Conservation (phyloP, 2,888 invertebrate species). For the Sipha maydis region DNA sequence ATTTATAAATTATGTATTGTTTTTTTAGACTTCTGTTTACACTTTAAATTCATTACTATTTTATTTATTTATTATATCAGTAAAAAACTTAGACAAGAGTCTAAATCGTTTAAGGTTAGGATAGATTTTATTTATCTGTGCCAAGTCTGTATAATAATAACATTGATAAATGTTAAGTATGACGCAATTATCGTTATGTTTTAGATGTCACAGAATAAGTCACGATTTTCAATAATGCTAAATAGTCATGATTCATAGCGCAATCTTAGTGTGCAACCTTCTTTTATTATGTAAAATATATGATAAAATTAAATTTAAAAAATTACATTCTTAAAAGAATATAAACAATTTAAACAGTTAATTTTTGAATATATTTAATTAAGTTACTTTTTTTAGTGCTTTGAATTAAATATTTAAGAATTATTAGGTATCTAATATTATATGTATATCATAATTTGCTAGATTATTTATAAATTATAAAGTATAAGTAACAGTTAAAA, state of each 20-base stretch:
- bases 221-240: constrained; percentile 49
- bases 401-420: not conserved
- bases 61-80: not conserved
- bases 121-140: constrained; percentile 23
- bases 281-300: constrained; percentile 4
- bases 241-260: constrained; percentile 20
- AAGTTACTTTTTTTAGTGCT: not conserved
- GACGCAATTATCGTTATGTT: constrained; percentile 31
- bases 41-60: not conserved
- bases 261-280: not conserved
- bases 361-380: too few species aligned
- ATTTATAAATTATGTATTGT: not conserved
- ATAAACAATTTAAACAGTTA: not conserved
- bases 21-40: not conserved
- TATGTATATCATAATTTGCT: not conserved
- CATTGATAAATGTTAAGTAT: constrained; percentile 16
- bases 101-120: not conserved
- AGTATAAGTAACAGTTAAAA: too few species aligned
- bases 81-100: not conserved
- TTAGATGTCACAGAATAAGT: constrained; percentile 20
- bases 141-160: constrained; percentile 25
- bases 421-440: not conserved
- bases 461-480: too few species aligned
- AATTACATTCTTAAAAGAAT: not conserved
- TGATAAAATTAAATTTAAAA: not conserved